Base-by-base conservation (phyloP, 2,797 vertebrate species). In the Pteropus rufus region DNA sequence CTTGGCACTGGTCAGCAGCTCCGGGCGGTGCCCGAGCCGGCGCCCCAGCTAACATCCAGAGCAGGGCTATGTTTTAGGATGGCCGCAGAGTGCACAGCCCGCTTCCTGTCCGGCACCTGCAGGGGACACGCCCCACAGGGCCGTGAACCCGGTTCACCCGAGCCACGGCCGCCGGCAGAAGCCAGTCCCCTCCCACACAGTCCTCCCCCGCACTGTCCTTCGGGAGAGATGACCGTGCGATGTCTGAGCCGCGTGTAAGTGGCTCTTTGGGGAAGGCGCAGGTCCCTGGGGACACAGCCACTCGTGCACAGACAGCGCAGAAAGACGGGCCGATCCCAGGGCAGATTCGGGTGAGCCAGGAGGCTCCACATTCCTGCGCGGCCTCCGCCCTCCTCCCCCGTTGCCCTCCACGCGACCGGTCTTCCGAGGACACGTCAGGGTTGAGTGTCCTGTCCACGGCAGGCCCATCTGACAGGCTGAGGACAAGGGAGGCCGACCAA, bases 11-110 rank as follows among this genome's bases (percentile, higher is more conserved):
- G 62, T 23, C 54, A 6, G 18, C 10, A 12, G 80, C 18, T 7
- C 52, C 1, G 29, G 72, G 52, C 0, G 0, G 72, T 1, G 39
- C 41, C 79, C 0, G 0, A 49, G 62, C 26, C 14, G 2, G 52
- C 1, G 10, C 64, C 91, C 5, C 9, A 46, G 72, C 87, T 26
- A 3, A 29, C 0, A 16, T 26, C 29, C 56, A 16, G 44, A 24
- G 11, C 52, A 3, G 16, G n/a, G n/a, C 62, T 62, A 15, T 8
- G 2, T 19, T 56, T 34, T 15, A 31, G 26, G 4, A 1, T 11
- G 0, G 31, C 18, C 0, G 4, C 21, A 58, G 49, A 56, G 10
- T 5, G 44, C 8, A 3, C 10, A 4, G 58, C 49, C 65, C 34
- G 14, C 54, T 39, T 70, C 64, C 80, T 23, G 34, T 16, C 70